Evolutionary conservation across 2,113 vertebrate genomes (phyloP), one percentile per base, ranked within the genome.

Genomic region (Rynchops niger): DNA sequence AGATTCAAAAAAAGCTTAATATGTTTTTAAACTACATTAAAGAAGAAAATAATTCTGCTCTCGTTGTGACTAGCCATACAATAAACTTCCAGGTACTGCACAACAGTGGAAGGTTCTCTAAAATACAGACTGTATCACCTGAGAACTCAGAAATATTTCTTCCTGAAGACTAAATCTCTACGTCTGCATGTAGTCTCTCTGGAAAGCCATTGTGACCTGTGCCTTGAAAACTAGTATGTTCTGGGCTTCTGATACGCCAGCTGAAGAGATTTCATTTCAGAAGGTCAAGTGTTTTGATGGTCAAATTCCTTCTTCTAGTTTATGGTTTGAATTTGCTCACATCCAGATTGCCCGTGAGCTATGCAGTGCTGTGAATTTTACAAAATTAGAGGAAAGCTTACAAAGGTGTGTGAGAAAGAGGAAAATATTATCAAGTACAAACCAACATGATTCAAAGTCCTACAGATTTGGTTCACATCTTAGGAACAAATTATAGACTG

Each of bases 141-240:
- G 12, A 84, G 27, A 87, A 62, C 17, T 67, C 59, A 25, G 22
- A 53, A 47, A 3, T 7, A 5, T n/a, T 69, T 18, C 19, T 15
- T 58, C 88, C 50, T 47, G 34, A 55, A 40, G 7, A 53, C 19
- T 78, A 34, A 53, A 45, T 26, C 47, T 18, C 38, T 42, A 11
- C 0, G 0, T 43, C 38, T 10, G 3, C 2, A 1, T 9, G 18
- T 6, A 56, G 32, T 18, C 23, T 71, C 15, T 29, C 0, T 5
- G 16, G 43, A 77, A 82, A 92, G 9, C 26, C 36, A 49, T 15
- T 47, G 25, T 50, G 65, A 53, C 26, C 40, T 47, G 5, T 67
- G 43, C n/a, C 59, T 62, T 50, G 65, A 73, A 52, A 91, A 36
- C 11, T 9, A 3, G 21, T 32, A 27, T 32, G 25, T 59, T 67